A percentile compares a stretch with the other conserved stretches of the same genome.
Evolutionary conservation across 2,888 invertebrate genomes (phyloP).

Genomic region (Eumacrocentrus americanus): DNA sequence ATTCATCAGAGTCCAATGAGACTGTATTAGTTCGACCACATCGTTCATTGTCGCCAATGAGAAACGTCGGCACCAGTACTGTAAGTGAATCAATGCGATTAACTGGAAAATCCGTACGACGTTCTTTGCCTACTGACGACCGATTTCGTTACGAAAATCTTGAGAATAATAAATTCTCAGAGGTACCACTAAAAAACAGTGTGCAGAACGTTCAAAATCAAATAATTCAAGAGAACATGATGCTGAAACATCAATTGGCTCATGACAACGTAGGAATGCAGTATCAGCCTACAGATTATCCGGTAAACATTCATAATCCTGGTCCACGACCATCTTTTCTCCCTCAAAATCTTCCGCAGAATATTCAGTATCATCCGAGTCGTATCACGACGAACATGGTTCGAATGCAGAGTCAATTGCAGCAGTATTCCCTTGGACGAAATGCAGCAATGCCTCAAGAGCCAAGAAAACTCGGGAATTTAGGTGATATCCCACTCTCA

Average conservation of each 20-base stretch:
- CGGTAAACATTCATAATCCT: slow-evolving; percentile 27
- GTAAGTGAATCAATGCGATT: slow-evolving; percentile 42
- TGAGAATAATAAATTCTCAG: slow-evolving; percentile 49
- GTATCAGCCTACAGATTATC: slow-evolving; percentile 27
- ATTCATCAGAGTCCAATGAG: slow-evolving; percentile 59
- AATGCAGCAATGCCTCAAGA: slow-evolving; percentile 56
- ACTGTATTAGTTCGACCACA: slow-evolving; percentile 55
- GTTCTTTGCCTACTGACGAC: slow-evolving; percentile 42
- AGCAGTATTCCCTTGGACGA: slow-evolving; percentile 38
- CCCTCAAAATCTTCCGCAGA: neutral
- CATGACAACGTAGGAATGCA: slow-evolving; percentile 26
- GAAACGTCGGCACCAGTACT: slow-evolving; percentile 56
- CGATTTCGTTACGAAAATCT: slow-evolving; percentile 22
- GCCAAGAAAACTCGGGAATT: slow-evolving; percentile 43
- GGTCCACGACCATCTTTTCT: slow-evolving; percentile 6
- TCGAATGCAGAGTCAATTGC: slow-evolving; percentile 50
- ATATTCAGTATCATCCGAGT: slow-evolving; percentile 38
- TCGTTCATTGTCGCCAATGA: slow-evolving; percentile 55
- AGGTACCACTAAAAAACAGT: slow-evolving; percentile 55
- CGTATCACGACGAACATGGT: slow-evolving; percentile 43
- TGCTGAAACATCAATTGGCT: slow-evolving; percentile 48
- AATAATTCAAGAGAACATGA: slow-evolving; percentile 60
- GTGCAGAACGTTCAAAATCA: slow-evolving; percentile 60
- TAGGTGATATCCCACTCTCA: slow-evolving; percentile 41
- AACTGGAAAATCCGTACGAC: slow-evolving; percentile 42